Percentiles rank a stretch among this genome's conserved stretches.
phyloP scores from a whole-genome alignment of 2,888 invertebrate species.

The Conops quadrifasciatus region DNA sequence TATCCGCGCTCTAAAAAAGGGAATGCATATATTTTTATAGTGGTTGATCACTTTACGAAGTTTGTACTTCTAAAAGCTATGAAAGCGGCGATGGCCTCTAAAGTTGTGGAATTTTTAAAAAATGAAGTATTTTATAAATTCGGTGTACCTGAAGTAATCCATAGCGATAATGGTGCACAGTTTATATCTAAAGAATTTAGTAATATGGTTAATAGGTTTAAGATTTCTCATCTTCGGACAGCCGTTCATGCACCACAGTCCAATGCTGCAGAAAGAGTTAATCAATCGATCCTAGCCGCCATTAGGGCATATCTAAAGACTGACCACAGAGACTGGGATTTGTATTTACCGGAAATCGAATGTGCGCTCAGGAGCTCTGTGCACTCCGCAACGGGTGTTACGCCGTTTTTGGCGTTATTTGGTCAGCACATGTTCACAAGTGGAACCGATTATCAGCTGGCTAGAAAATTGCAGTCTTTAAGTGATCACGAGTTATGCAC shows the following conservation, averaged over 20 bases:
- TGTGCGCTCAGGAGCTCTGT: slow-evolving; percentile 21
- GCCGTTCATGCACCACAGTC: neutral
- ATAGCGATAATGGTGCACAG: no score
- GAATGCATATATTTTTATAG: no score
- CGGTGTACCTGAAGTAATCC: no score
- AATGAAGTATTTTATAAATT: no score
- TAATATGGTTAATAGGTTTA: neutral
- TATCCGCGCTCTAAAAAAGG: neutral
- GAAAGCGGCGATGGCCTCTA: no score
- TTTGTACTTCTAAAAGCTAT: no score
- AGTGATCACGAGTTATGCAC: neutral
- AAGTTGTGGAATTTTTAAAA: no score
- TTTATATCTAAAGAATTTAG: neutral
- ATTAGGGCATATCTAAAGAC: neutral
- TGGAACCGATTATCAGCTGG: slow-evolving; percentile 33
- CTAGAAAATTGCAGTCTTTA: neutral
- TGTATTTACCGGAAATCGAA: slow-evolving; percentile 25
- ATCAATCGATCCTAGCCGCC: no score
- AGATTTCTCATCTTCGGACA: neutral
- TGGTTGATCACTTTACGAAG: neutral
- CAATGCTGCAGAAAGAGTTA: no score
- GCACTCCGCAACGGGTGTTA: slow-evolving; percentile 28
- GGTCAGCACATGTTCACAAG: slow-evolving; percentile 20
- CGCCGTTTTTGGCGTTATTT: slow-evolving; percentile 32
- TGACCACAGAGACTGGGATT: slow-evolving; percentile 1